phyloP scores from a whole-genome alignment of 2,113 vertebrate species.

The Lanius collurio region DNA sequence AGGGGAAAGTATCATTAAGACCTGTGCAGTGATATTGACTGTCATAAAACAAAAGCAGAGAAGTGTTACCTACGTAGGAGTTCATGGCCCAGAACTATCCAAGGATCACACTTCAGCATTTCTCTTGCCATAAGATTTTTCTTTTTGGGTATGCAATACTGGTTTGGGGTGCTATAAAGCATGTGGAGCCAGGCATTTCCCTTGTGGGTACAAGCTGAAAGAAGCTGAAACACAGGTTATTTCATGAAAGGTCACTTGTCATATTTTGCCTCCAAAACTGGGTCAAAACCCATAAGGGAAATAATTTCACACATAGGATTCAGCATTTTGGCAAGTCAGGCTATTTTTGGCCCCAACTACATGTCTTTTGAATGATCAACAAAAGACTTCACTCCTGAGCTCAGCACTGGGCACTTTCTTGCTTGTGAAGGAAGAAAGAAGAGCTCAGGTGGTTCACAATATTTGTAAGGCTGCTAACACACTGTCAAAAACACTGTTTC shows the following conservation, averaged over 20 bases:
- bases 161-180: not conserved
- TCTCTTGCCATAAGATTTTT: not conserved
- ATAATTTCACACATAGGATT: not conserved
- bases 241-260: slow-evolving; percentile 31
- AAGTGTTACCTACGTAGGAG: not conserved
- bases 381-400: not conserved
- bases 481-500: not conserved
- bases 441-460: not conserved
- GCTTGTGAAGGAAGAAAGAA: not conserved
- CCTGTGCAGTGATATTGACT: not conserved
- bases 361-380: not conserved
- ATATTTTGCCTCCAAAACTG: slow-evolving; percentile 3
- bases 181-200: not conserved
- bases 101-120: not conserved
- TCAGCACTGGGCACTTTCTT: not conserved
- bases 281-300: not conserved
- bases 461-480: not conserved
- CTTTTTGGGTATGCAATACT: not conserved
- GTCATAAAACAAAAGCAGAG: not conserved
- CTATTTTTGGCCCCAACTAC: not conserved
- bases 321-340: not conserved
- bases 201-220: not conserved
- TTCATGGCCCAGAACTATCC: not conserved
- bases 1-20: not conserved
- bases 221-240: slow-evolving; percentile 4